Evolutionary conservation across 2,113 vertebrate species (phyloP), one percentile per base, ranked within the genome.

Genomic region (Excalfactoria chinensis): DNA sequence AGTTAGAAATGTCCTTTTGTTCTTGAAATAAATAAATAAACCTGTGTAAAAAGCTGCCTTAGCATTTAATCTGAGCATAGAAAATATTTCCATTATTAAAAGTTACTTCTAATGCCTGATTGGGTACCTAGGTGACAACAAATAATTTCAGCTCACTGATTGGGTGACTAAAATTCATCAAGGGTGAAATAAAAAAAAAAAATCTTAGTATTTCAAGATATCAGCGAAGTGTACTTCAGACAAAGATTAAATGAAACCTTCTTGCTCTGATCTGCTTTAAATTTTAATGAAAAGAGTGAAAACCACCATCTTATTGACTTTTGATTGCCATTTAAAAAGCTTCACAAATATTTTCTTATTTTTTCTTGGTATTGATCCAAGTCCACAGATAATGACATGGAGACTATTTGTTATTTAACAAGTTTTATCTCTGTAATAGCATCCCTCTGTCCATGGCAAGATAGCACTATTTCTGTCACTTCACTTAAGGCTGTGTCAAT

Each of bases 401-500:
- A 2, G 4, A 70, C 25, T 68, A 55, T 64, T 81, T 82, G 74
- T 70, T 83, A 71, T 91, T 88, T 83, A 83, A 44, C 43, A 64
- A 49, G 32, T 40, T 96, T 83, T 87, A 85, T 91, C 87, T 85
- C 17, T 80, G 41, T 79, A 83, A 87, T 48, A 92, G 68, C 75
- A 80, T 63, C 92, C 28, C 68, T 60, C 56, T 76, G 30, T 88
- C 55, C 25, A 71, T 80, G 37, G 82, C 68, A 80, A 94, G 86
- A 93, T 91, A 91, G 51, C 2, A 3, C 46, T 70, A 40, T 67
- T 94, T 95, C 84, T 17, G 3, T 53, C 71, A 40, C 75, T 82
- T 73, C 75, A 56, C 69, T 74, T 86, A 74, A 71, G 78, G 21
- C 66, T 88, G 75, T 80, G 91, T 95, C 92, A 96, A 96, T 95